Percentiles rank a stretch among this genome's conserved stretches.
Conservation (phyloP, 2,888 invertebrate species). For the Cephus sareptanus region DNA sequence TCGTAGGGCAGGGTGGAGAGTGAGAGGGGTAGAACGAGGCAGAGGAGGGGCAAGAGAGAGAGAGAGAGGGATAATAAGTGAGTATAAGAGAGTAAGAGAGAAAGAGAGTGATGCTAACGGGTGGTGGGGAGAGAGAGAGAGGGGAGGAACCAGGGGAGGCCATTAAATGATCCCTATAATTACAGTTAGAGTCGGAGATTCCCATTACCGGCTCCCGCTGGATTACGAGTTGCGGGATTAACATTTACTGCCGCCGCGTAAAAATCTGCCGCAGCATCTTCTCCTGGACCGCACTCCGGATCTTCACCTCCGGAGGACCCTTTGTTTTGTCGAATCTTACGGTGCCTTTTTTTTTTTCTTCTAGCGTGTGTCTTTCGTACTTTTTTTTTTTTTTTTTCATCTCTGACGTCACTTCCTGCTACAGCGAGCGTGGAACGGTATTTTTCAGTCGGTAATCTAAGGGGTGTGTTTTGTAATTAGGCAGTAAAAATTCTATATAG, state of each 20-base stretch:
- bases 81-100: conserved; percentile 11
- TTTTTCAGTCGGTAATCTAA: too few relatives aligned
- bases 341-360: background rate
- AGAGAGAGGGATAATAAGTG: conserved; percentile 13
- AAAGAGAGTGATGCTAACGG: conserved; percentile 24
- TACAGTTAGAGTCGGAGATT: conserved; percentile 52
- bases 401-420: background rate
- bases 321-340: conserved; percentile 24
- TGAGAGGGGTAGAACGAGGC: background rate
- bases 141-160: conserved; percentile 30
- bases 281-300: conserved; percentile 30
- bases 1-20: background rate
- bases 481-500: background rate
- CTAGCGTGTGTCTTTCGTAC: background rate
- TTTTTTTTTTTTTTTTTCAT: background rate
- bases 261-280: conserved; percentile 38
- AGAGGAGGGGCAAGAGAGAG: background rate
- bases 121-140: conserved; percentile 25
- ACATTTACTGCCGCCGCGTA: conserved; percentile 48
- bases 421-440: background rate
- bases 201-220: conserved; percentile 39
- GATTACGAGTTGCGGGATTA: conserved; percentile 50
- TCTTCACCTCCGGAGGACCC: conserved; percentile 7
- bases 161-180: conserved; percentile 60
- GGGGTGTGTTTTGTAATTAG: background rate